Base-by-base conservation (phyloP, 92 coral and sea anemone species). In the Epizoanthus ramosus region DNA sequence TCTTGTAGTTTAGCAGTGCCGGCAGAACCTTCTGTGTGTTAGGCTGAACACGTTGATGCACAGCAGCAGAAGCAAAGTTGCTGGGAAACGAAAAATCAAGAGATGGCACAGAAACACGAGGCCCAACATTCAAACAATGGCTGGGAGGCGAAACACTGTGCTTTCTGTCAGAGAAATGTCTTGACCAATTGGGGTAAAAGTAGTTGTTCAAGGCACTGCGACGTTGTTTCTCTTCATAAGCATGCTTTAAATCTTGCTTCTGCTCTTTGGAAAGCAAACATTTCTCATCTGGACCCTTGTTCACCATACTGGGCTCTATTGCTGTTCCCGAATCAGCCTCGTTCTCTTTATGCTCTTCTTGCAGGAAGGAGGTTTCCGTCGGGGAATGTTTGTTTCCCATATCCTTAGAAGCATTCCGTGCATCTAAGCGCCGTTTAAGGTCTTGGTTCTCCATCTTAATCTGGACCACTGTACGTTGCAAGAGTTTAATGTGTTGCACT, bases 401-500 rank as follows among this genome's bases (percentile, higher is more conserved):
- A 7, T 77, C 82, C 59, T 8, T 69, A 21, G 82, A 39, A 2
- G 82, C 39, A 57, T 39, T 61, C 31, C 13, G 70, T 4, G 70
- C 56, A 13, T 77, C 82, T 6, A 63, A 8, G 0, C 71, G 57
- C 22, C 58, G 71, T 61, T 77, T 77, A 21, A 77, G 82, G 6
- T 77, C 82, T 63, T 77, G 82, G 8, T 93, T 93, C 35, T 85
- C 93, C 33, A 86, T 81, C 41, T 86, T 89, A 57, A 93, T 89
- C 58, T 93, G 98, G 10, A 89, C 81, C 28, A 93, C 83, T 16
- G 98, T 87, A 7, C 95, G 86, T 54, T 93, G 98, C 17, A 91
- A 90, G 4, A 94, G 93, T 17, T 87, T 74, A 45, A 93, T 91
- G 80, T 93, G 94, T 52, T 93, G 98, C 7, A 92, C 90, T 19